A percentile compares a stretch with the other conserved stretches of the same genome.
phyloP scores from a whole-genome alignment of 2,113 vertebrate species.

The Chloroceryle aenea region DNA sequence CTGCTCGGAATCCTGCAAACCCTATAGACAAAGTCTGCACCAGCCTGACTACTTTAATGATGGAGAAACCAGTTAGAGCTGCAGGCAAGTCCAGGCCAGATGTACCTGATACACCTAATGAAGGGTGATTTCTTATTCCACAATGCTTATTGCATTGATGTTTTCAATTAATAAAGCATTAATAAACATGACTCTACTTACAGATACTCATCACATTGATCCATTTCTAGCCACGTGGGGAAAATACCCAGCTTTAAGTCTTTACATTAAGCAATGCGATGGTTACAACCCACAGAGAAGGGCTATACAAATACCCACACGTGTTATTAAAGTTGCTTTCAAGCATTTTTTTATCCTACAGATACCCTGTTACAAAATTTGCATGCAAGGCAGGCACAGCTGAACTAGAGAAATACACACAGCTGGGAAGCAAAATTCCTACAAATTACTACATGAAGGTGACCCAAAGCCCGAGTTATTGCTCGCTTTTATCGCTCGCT shows the following conservation, averaged over 20 bases:
- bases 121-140: background rate
- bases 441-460: background rate
- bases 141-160: background rate
- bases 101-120: background rate
- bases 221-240: background rate
- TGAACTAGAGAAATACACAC: background rate
- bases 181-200: background rate
- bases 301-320: background rate
- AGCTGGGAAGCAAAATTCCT: background rate
- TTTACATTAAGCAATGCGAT: background rate
- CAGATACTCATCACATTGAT: background rate
- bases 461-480: background rate
- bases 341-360: background rate
- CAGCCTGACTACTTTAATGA: background rate
- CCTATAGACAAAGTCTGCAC: background rate
- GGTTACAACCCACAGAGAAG: background rate
- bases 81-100: background rate
- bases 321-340: background rate
- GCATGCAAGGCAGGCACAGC: background rate
- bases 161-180: background rate
- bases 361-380: background rate
- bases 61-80: background rate
- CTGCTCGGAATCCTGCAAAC: background rate
- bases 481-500: background rate
- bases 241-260: background rate